Evolutionary conservation across 1,140 invertebrate genomes (phyloP), one percentile per base, ranked within the genome.

Genomic region (Grapholita molesta): DNA sequence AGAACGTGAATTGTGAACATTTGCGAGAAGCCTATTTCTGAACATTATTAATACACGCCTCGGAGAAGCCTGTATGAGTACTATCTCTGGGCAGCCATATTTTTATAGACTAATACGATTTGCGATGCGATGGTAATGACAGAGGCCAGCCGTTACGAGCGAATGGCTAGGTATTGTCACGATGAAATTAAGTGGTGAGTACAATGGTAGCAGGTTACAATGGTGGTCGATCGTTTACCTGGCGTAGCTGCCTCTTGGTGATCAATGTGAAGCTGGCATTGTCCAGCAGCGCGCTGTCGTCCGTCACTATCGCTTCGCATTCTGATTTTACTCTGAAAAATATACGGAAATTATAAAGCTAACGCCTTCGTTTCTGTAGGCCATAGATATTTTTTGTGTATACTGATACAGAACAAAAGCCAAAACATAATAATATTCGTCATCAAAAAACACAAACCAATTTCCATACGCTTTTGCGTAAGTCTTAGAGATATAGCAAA

Each of bases 301-400:
- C 79, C 24, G 85, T 84, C 52, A 71, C 81, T 35, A 90, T 88
- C 76, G 88, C 88, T 79, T 87, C 75, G 82, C 88, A 90, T 81
- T 90, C 84, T 74, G 82, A 87, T 81, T 88, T 83, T 77, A 86
- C 86, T 77, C 88, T 90, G 86, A 70, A 77, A 80, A 80, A 74
- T 71, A 48, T n/a, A 48, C 15, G 9, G 8, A 21, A 21, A 21
- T 48, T 8, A 48, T 33, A 57, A 33, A 55, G 25, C 3, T 24
- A 32, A 25, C 35, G 64, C 23, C 4, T 11, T 12, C 35, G 66
- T 48, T 53, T 52, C n/a, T n/a, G n/a, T n/a, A n/a, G n/a, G n/a
- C n/a, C n/a, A n/a, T n/a, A n/a, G n/a, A n/a, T n/a, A n/a, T n/a
- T n/a, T n/a, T n/a, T n/a, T n/a, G n/a, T n/a, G n/a, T n/a, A n/a